Evolutionary conservation across 2,797 vertebrate genomes (phyloP).

Genomic region (Tamandua tetradactyla): DNA sequence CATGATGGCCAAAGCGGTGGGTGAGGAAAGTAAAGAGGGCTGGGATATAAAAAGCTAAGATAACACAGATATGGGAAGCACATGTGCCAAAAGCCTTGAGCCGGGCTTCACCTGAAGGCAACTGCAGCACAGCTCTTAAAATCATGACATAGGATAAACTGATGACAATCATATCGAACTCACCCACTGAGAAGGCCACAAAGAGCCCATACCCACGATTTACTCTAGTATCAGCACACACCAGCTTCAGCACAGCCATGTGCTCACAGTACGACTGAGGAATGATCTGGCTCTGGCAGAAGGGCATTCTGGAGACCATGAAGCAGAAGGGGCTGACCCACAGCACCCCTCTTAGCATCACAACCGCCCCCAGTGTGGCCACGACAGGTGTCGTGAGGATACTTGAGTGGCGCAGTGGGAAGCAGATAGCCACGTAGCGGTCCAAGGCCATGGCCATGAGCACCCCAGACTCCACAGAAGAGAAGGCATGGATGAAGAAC

Average conservation of each 20-base stretch:
- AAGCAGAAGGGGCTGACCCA: constrained; percentile 78
- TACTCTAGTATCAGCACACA: constrained; percentile 75
- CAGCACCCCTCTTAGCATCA: constrained; percentile 77
- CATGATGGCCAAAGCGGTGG: constrained; percentile 61
- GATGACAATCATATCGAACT: constrained; percentile 78
- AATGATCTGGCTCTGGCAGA: constrained; percentile 77
- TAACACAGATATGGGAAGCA: constrained; percentile 68
- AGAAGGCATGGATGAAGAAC: background rate
- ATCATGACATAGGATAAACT: constrained; percentile 80
- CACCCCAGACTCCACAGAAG: constrained; percentile 85
- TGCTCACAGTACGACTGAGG: constrained; percentile 85
- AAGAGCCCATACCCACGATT: constrained; percentile 15
- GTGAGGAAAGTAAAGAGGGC: constrained; percentile 67
- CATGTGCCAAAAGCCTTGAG: constrained; percentile 72
- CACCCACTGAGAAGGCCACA: constrained; percentile 17
- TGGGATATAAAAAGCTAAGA: constrained; percentile 51
- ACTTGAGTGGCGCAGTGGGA: constrained; percentile 82
- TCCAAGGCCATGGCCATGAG: constrained; percentile 87
- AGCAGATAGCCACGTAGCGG: constrained; percentile 86
- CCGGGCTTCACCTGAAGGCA: constrained; percentile 60
- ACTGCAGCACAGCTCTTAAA: constrained; percentile 51
- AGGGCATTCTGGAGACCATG: constrained; percentile 80
- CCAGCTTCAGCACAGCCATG: constrained; percentile 85
- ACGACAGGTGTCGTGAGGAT: constrained; percentile 83
- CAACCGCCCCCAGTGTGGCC: constrained; percentile 67